phyloP scores from a whole-genome alignment of 2,888 invertebrate species.

The Achlya flavicornis region DNA sequence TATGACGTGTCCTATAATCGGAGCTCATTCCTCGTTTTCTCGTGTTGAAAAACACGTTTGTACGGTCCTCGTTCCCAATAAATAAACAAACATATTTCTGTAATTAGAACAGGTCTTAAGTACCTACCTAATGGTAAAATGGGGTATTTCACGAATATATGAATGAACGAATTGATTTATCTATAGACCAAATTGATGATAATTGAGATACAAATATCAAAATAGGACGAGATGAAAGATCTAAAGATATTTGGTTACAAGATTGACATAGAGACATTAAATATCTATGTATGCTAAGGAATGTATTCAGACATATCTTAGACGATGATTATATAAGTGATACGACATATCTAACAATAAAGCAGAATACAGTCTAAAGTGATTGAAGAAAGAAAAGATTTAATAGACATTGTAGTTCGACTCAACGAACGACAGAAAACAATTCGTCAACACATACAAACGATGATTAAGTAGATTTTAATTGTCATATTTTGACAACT shows the following conservation, averaged over 20 bases:
- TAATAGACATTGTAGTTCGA: background rate
- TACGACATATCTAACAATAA: background rate
- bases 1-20: background rate
- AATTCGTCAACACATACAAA: background rate
- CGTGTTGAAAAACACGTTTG: background rate
- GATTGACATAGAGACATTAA: background rate
- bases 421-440: background rate
- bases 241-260: background rate
- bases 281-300: too few species aligned
- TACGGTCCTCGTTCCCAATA: background rate
- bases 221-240: too few species aligned
- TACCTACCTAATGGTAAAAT: background rate
- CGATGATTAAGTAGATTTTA: background rate
- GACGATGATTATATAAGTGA: too few species aligned
- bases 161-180: background rate
- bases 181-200: background rate
- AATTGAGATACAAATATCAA: background rate
- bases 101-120: slow-evolving; percentile 3
- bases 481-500: background rate
- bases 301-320: too few species aligned
- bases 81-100: slow-evolving; percentile 7
- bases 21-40: background rate
- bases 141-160: background rate
- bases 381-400: too few species aligned
- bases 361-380: background rate